These are phyloP conservation scores for Entosphenus tridentatus DNA, from an alignment of 2,113 vertebrate species.

Conservation along the genomic window DNA sequence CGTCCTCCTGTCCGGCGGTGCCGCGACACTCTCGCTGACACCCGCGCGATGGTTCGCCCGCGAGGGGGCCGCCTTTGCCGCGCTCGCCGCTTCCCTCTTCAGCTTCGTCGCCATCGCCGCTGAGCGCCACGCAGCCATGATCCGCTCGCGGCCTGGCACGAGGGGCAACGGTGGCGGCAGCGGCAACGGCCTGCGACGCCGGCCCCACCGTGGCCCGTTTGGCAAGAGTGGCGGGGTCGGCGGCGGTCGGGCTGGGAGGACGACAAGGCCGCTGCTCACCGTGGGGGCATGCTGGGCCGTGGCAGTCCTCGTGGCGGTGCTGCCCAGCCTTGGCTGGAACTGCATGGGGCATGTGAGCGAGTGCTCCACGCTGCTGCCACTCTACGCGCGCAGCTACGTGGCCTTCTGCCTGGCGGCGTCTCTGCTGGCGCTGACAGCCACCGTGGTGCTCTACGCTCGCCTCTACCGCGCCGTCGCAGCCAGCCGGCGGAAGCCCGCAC, in stretches of 20 bases:
- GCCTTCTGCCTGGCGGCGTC: conserved; percentile 64
- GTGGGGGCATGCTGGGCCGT: conserved; percentile 71
- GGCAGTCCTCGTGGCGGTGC: conserved; percentile 44
- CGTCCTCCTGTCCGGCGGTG: conserved; percentile 41
- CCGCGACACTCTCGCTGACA: conserved; percentile 30
- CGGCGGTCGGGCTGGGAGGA: too few relatives aligned
- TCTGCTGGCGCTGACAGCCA: conserved; percentile 48
- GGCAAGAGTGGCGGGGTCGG: too few relatives aligned
- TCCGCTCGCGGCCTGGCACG: conserved; percentile 17
- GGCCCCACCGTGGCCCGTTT: too few relatives aligned
- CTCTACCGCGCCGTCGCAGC: conserved; percentile 77
- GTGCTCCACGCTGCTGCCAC: conserved; percentile 64
- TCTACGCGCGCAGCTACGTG: conserved; percentile 58
- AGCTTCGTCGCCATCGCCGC: conserved; percentile 81
- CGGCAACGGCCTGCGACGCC: conserved; percentile 29
- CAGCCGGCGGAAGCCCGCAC: conserved; percentile 52
- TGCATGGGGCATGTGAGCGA: conserved; percentile 36
- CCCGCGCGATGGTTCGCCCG: conserved; percentile 76
- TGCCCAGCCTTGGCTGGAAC: conserved; percentile 91
- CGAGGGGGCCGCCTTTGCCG: conserved; percentile 71
- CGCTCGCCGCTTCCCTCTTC: conserved; percentile 62
- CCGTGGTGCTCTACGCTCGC: conserved; percentile 52
- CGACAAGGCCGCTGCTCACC: conserved; percentile 20
- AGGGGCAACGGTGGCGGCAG: conserved; percentile 63
- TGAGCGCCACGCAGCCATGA: conserved; percentile 63